Evolutionary conservation across 2,113 vertebrate species (phyloP).

Genomic region (Gulo gulo): DNA sequence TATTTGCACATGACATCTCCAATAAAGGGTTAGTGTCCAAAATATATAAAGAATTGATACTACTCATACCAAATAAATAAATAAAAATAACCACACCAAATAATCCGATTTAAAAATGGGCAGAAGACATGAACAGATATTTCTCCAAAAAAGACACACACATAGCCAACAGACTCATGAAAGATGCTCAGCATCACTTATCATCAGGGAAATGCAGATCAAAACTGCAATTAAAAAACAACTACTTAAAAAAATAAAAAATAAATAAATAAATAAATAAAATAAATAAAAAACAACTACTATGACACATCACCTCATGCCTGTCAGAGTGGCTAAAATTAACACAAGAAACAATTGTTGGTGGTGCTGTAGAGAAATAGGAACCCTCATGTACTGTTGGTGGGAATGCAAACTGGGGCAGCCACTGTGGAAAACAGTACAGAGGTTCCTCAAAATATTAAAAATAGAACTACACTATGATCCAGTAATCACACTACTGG

Average conservation of each 20-base stretch:
- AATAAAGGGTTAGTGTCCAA: not conserved
- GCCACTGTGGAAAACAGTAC: no score
- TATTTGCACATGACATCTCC: not conserved
- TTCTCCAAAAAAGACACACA: not conserved
- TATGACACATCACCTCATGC: not conserved
- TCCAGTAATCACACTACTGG: no score
- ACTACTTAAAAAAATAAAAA: no score
- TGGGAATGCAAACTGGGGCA: no score
- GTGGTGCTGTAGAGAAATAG: not conserved
- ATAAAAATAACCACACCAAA: no score
- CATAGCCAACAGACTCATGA: not conserved
- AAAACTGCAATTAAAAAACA: not conserved
- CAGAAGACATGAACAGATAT: no score
- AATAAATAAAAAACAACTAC: not conserved
- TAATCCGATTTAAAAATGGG: no score
- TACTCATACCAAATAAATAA: not conserved
- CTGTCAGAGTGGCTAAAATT: not conserved
- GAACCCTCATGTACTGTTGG: not conserved
- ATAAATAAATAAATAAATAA: no score
- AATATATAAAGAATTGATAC: not conserved
- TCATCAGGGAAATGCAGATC: not conserved
- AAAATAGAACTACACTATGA: not conserved
- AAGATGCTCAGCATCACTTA: not conserved
- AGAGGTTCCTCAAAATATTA: not conserved
- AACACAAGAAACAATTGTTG: not conserved